Evolutionary conservation across 2,888 invertebrate genomes (phyloP), one percentile per base, ranked within the genome.

Genomic region (Tipula vernalis): DNA sequence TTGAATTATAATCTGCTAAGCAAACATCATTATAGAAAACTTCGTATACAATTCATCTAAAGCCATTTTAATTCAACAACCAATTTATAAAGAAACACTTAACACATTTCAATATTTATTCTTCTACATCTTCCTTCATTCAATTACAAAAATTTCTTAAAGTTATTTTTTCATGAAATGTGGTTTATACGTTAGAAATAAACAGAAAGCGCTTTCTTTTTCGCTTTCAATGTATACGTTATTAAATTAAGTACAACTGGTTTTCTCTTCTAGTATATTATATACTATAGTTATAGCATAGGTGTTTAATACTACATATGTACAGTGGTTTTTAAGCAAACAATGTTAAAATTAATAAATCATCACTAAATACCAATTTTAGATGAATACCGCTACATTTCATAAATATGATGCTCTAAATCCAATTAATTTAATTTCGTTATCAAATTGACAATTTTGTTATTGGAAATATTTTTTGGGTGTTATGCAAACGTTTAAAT

Each of bases 161-260:
- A 71, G 71, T 71, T 71, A 71, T 71, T 71, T 71, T n/a, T 71
- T 71, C 71, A 71, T 71, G 71, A 71, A 71, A 71, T 71, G 71
- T 28, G 71, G 71, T 71, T 71, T 71, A 28, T 71, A 71, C 71
- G 71, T 71, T 71, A 71, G 71, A 71, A 71, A 71, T 71, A 28
- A 71, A 71, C 71, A 71, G 71, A 71, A 71, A 71, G 71, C 71
- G 71, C 71, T 71, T 71, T 71, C 71, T 71, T 71, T 71, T 71
- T 71, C 71, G 71, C 71, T 71, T 71, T 71, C 71, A 71, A 71
- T 71, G 71, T 71, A 71, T 5, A 28, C 18, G 71, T 71, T 57
- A 71, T 71, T 71, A 71, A 71, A 71, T 71, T 71, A 71, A 71
- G 71, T 71, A 71, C 71, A 71, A 71, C 71, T 71, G 71, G 71